These are phyloP conservation scores for Axea sp. DNA, from an alignment of 2,888 invertebrate genomes.

Conservation along the genomic window DNA sequence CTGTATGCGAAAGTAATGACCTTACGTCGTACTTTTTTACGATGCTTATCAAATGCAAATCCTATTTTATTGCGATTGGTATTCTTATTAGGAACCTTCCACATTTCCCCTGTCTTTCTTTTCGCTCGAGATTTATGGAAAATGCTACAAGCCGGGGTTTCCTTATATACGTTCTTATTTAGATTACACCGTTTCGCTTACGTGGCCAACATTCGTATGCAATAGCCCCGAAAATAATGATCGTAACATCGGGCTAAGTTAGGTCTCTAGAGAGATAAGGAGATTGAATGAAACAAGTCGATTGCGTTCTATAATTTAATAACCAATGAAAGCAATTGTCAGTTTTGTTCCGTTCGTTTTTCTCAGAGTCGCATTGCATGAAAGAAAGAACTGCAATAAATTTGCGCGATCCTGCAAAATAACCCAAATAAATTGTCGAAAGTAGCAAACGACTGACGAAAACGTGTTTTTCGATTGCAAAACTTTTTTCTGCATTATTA, in stretches of 20 bases:
- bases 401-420: constrained; percentile 33
- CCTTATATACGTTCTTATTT: constrained; percentile 67
- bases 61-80: constrained; percentile 78
- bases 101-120: constrained; percentile 56
- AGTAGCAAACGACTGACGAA: constrained; percentile 35
- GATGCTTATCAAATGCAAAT: constrained; percentile 78
- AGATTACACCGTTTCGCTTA: constrained; percentile 65
- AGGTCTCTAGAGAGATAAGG: constrained; percentile 32
- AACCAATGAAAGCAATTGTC: constrained; percentile 18
- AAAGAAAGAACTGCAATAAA: constrained; percentile 25
- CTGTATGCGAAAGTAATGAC: constrained; percentile 66
- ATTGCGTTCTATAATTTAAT: constrained; percentile 48
- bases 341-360: not conserved
- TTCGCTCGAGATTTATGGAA: constrained; percentile 72
- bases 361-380: too few relatives aligned
- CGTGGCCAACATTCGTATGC: constrained; percentile 46
- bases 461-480: constrained; percentile 49
- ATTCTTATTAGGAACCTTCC: constrained; percentile 72
- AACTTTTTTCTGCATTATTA: constrained; percentile 57
- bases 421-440: constrained; percentile 33
- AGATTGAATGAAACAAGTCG: constrained; percentile 47
- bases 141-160: constrained; percentile 64
- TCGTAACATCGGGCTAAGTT: constrained; percentile 37
- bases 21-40: constrained; percentile 74
- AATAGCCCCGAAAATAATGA: constrained; percentile 49